Evolutionary conservation across 2,888 invertebrate species (phyloP), one percentile per base, ranked within the genome.

Genomic region (Amphimallon solstitiale): DNA sequence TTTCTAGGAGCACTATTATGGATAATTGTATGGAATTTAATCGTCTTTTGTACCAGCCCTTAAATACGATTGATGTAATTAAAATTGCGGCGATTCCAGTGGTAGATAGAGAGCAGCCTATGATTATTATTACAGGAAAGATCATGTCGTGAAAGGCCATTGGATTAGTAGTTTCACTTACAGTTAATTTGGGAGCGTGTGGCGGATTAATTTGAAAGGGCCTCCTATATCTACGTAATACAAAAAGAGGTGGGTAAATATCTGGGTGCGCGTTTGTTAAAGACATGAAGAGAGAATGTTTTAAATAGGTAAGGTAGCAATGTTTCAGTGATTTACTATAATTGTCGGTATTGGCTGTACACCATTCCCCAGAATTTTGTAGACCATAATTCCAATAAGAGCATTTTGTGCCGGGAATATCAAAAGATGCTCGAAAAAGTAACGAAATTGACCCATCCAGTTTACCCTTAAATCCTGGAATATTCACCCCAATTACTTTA

Each of bases 1-100:
- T 40, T 38, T 65, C 65, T 2, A 65, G 6, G 1, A 48, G 17
- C 34, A 65, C 34, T 4, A 65, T 51, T 7, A 48, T 12, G 1
- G 29, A 59, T 21, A 65, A 34, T 35, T 65, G 65, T 15, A 65
- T 35, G 19, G 65, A 40, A 49, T 61, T 65, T 2, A 65, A 29
- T 7, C 65, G 49, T 10, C 14, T 43, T 29, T 40, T 60, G 21
- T 61, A 45, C 65, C 65, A 65, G n/a, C 51, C 51, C 10, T 51
- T 61, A 17, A 51, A 60, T 23, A 45, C 2, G n/a, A 65, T 15
- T 1, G 59, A 46, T 2, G 60, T 51, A 35, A 40, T 7, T 15
- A 65, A 15, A 6, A 60, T 49, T n/a, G 34, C 17, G 1, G 43
- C n/a, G 5, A 60, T 12, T 9, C 65, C 65, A 15, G 60, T 49